Evolutionary conservation across 2,888 invertebrate genomes (phyloP).

Genomic region (Chalcis sispes): DNA sequence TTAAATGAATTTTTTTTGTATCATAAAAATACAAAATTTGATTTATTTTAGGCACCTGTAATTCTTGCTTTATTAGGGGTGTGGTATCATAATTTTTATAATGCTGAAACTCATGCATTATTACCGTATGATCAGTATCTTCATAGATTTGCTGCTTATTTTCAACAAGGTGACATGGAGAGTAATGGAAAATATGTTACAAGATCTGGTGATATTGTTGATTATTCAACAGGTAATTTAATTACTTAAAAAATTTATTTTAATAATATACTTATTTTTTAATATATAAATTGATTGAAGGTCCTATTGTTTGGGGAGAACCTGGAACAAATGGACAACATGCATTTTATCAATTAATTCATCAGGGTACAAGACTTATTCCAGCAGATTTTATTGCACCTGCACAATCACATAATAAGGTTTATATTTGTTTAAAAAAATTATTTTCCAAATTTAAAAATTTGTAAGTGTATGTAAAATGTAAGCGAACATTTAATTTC

Average conservation of each 20-base stretch:
- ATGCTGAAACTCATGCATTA: conserved; percentile 96
- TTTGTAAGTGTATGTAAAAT: conserved; percentile 10
- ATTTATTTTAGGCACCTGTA: conserved; percentile 86
- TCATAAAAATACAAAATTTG: conserved; percentile 14
- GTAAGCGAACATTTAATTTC: conserved; percentile 33
- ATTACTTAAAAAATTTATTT: conserved; percentile 2
- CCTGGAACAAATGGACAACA: conserved; percentile 99
- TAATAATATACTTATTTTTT: conserved; percentile 28
- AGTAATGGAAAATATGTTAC: conserved; percentile 98
- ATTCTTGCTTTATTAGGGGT: conserved; percentile 93
- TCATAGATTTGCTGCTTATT: conserved; percentile 99
- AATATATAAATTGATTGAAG: conserved; percentile 59
- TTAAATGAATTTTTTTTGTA: conserved; percentile 5
- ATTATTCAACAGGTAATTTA: conserved; percentile 77
- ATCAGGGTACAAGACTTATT: conserved; percentile 94
- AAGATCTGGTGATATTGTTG: conserved; percentile 80
- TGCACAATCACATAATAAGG: conserved; percentile 89
- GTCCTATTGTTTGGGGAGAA: conserved; percentile 89
- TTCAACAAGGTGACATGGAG: conserved; percentile 99
- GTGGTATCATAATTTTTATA: conserved; percentile 97
- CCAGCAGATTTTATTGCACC: conserved; percentile 98
- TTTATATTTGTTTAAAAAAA: conserved; percentile 51
- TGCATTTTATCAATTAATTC: conserved; percentile 99
- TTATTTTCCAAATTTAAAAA: conserved; percentile 1
- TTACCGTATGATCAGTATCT: conserved; percentile 99